Evolutionary conservation across 2,888 invertebrate genomes (phyloP).

Genomic region (Tholera decimalis): DNA sequence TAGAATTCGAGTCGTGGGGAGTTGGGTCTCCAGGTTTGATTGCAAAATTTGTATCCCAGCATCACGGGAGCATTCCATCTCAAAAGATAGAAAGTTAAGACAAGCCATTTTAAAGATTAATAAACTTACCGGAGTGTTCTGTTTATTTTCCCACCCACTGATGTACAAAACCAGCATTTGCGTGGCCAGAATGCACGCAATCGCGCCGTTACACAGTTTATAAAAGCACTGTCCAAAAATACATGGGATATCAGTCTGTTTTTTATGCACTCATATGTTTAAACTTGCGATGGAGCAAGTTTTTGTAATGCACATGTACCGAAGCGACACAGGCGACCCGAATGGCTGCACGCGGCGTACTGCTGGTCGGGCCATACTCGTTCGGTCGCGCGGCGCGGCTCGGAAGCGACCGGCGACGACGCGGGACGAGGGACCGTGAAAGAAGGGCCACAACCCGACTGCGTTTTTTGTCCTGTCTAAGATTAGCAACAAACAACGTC

Average conservation of each 20-base stretch:
- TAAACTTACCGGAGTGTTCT: slow-evolving; percentile 88
- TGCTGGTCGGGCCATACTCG: slow-evolving; percentile 68
- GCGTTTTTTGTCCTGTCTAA: slow-evolving; percentile 86
- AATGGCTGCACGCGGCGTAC: slow-evolving; percentile 82
- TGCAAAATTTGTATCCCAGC: slow-evolving; percentile 48
- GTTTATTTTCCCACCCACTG: slow-evolving; percentile 85
- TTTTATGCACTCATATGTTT: slow-evolving; percentile 76
- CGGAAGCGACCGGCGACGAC: slow-evolving; percentile 68
- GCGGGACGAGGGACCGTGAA: slow-evolving; percentile 80
- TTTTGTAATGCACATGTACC: slow-evolving; percentile 67
- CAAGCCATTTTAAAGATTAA: slow-evolving; percentile 68
- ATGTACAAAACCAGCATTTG: slow-evolving; percentile 82
- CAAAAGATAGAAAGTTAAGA: slow-evolving; percentile 65
- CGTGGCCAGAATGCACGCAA: slow-evolving; percentile 78
- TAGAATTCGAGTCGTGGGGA: slow-evolving; percentile 13
- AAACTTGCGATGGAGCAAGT: slow-evolving; percentile 77
- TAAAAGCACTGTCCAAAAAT: slow-evolving; percentile 77
- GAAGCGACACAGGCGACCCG: slow-evolving; percentile 75
- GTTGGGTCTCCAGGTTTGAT: slow-evolving; percentile 7
- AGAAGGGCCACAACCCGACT: slow-evolving; percentile 84
- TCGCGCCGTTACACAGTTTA: slow-evolving; percentile 74
- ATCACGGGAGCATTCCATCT: slow-evolving; percentile 63
- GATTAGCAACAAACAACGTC: slow-evolving; percentile 85
- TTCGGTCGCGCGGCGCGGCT: slow-evolving; percentile 61
- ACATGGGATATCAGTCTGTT: slow-evolving; percentile 73